Percentiles rank a stretch among this genome's conserved stretches.
Conservation (phyloP, 2,888 invertebrate species). For the Zeuzera pyrina region DNA sequence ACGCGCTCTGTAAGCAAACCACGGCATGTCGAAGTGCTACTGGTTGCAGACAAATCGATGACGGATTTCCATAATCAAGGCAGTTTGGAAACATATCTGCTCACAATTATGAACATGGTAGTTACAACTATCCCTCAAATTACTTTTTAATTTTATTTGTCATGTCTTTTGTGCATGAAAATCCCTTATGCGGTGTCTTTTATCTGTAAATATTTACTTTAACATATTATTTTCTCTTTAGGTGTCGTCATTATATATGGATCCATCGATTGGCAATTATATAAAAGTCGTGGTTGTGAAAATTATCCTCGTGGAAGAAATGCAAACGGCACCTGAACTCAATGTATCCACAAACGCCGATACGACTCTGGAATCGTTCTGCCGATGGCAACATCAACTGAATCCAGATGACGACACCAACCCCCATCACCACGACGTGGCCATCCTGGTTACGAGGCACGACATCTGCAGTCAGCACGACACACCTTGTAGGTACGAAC, state of each 20-base stretch:
- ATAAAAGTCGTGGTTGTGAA: slow-evolving; percentile 92
- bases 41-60: slow-evolving; percentile 92
- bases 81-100: slow-evolving; percentile 87
- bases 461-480: slow-evolving; percentile 79
- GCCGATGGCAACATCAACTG: slow-evolving; percentile 84
- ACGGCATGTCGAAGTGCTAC: slow-evolving; percentile 86
- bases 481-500: slow-evolving; percentile 66
- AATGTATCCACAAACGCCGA: slow-evolving; percentile 88
- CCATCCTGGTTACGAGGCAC: slow-evolving; percentile 86
- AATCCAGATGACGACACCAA: slow-evolving; percentile 85
- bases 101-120: slow-evolving; percentile 95
- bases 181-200: too few species aligned
- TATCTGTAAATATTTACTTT: too few species aligned
- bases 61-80: slow-evolving; percentile 88
- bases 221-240: slow-evolving; percentile 30
- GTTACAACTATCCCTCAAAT: too few species aligned
- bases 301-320: slow-evolving; percentile 83
- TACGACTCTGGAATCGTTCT: slow-evolving; percentile 86
- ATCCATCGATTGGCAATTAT: slow-evolving; percentile 91
- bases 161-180: too few species aligned
- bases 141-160: too few species aligned
- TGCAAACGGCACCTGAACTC: slow-evolving; percentile 74
- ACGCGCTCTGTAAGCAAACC: slow-evolving; percentile 81
- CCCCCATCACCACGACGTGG: slow-evolving; percentile 93
- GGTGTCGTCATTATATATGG: slow-evolving; percentile 86